A percentile compares a stretch with the other conserved stretches of the same genome.
Evolutionary conservation across 35 echinoderm and acorn worm species (phyloP).

Genomic region (Stichopus chloronotus): DNA sequence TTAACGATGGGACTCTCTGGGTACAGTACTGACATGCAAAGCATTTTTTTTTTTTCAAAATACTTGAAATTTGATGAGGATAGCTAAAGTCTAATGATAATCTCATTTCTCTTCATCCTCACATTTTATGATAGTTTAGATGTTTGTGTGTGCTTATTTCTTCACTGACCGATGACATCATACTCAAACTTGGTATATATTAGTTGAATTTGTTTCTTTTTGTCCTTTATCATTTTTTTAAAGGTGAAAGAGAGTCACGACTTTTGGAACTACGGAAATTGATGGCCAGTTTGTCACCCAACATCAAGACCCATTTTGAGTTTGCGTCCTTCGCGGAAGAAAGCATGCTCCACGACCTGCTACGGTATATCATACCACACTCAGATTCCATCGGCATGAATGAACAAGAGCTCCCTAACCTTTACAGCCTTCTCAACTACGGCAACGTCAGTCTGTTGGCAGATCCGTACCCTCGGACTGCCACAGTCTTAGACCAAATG

Average conservation of each 20-base stretch:
- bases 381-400: slow-evolving; percentile 90
- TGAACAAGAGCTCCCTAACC: slow-evolving; percentile 94
- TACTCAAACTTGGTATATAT: too few relatives aligned
- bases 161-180: too few relatives aligned
- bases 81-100: too few relatives aligned
- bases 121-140: too few relatives aligned
- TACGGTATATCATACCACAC: slow-evolving; percentile 76
- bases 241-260: slow-evolving; percentile 71
- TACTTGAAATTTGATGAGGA: too few relatives aligned
- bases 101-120: too few relatives aligned
- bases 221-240: too few relatives aligned
- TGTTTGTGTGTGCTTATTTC: too few relatives aligned
- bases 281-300: slow-evolving; percentile 51
- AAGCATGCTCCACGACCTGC: slow-evolving; percentile 69
- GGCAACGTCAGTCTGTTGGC: slow-evolving; percentile 87
- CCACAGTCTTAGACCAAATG: slow-evolving; percentile 93
- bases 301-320: slow-evolving; percentile 88
- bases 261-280: slow-evolving; percentile 55
- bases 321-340: slow-evolving; percentile 96
- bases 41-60: neutral
- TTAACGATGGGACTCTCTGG: too few relatives aligned
- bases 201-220: too few relatives aligned
- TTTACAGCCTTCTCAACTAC: slow-evolving; percentile 83
- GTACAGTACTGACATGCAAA: neutral
- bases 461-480: slow-evolving; percentile 86